A percentile compares a stretch with the other conserved stretches of the same genome.
Conservation (phyloP, 2,113 vertebrate species). For the Takifugu flavidus region DNA sequence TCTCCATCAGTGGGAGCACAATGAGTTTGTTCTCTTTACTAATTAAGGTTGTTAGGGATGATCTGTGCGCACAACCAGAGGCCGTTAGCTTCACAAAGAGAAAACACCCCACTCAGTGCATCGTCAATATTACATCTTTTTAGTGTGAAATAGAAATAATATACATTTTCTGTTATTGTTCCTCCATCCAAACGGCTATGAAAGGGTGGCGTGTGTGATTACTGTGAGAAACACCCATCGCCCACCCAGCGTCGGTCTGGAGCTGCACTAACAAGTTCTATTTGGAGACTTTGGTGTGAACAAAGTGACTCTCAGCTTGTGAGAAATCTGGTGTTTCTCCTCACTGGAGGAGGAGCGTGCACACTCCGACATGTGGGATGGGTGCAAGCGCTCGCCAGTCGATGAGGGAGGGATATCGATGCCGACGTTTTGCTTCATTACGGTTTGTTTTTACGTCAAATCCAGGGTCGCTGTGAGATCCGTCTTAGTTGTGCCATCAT, state of each 20-base stretch:
- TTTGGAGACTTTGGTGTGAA: conserved; percentile 36
- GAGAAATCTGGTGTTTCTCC: conserved; percentile 21
- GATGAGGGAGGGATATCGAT: no score
- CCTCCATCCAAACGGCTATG: conserved; percentile 24
- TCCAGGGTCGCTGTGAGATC: neutral
- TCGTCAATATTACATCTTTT: neutral
- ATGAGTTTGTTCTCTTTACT: no score
- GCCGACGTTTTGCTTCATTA: conserved; percentile 1
- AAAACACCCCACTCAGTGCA: neutral
- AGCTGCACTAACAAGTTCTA: conserved; percentile 25
- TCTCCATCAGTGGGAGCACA: no score
- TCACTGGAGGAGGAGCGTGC: neutral
- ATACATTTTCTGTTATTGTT: conserved; percentile 27
- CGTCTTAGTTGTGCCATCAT: neutral
- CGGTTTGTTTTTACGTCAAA: neutral
- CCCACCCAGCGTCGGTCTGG: conserved; percentile 37
- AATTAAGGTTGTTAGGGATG: no score
- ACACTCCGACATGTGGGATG: neutral
- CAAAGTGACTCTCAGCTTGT: conserved; percentile 20
- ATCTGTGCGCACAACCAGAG: neutral
- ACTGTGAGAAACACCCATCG: conserved; percentile 30
- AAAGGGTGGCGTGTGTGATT: conserved; percentile 9
- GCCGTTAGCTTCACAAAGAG: neutral
- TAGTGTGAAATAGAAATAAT: neutral
- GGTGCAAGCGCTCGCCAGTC: no score